Conservation (phyloP, 2,888 invertebrate genomes). For the Nomada hirtipes region DNA sequence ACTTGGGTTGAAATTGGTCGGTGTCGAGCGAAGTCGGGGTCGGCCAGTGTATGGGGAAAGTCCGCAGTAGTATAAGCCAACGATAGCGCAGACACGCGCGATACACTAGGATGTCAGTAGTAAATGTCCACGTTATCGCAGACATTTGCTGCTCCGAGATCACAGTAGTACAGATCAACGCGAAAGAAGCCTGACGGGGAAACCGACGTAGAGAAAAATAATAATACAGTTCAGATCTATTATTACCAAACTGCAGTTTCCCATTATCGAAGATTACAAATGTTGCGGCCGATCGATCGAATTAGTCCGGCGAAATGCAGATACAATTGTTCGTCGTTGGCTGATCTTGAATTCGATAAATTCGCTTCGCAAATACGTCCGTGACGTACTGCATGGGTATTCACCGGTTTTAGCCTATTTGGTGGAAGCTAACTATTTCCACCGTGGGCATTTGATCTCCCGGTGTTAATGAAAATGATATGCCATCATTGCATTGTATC, state of each 20-base stretch:
- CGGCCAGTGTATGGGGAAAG: too few relatives aligned
- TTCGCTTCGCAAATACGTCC: constrained; percentile 28
- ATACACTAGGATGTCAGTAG: neutral
- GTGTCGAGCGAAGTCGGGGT: too few relatives aligned
- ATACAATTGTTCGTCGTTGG: constrained; percentile 7
- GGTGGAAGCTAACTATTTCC: constrained; percentile 2
- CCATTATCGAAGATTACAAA: constrained; percentile 9
- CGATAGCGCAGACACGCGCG: neutral
- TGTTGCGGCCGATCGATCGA: neutral
- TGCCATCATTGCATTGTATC: neutral
- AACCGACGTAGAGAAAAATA: neutral
- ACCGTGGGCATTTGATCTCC: neutral
- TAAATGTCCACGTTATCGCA: neutral
- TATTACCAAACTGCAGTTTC: neutral
- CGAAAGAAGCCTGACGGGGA: too few relatives aligned
- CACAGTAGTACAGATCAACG: neutral
- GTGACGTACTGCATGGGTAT: neutral
- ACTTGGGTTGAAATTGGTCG: too few relatives aligned
- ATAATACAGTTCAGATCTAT: neutral
- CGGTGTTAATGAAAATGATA: constrained; percentile 13
- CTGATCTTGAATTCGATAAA: constrained; percentile 20
- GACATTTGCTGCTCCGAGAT: neutral
- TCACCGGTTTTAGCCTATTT: constrained; percentile 25
- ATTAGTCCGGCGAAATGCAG: neutral
- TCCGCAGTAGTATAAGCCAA: neutral